phyloP scores from a whole-genome alignment of 2,797 vertebrate genomes.

The Chaetophractus vellerosus region DNA sequence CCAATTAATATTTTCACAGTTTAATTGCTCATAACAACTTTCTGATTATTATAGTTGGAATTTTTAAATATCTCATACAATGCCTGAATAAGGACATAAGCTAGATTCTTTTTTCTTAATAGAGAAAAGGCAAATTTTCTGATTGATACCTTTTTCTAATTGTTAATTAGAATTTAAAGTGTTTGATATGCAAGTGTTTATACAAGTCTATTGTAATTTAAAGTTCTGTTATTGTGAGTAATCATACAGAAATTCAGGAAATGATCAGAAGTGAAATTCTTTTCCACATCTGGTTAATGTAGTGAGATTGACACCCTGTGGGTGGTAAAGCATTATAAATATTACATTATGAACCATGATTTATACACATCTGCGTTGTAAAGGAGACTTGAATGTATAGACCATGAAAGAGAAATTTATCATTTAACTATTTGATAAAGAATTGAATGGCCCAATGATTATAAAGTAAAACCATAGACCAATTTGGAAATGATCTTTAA shows the following conservation, averaged over 20 bases:
- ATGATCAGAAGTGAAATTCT: conserved; percentile 73
- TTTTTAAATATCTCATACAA: conserved; percentile 60
- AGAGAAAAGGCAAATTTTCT: conserved; percentile 67
- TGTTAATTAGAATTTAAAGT: conserved; percentile 70
- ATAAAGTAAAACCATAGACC: conserved; percentile 49
- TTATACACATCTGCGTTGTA: conserved; percentile 14
- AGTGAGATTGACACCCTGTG: conserved; percentile 76
- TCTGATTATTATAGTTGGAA: conserved; percentile 54
- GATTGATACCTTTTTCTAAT: conserved; percentile 74
- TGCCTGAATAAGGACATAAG: conserved; percentile 58
- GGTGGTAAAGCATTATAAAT: conserved; percentile 70
- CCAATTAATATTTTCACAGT: conserved; percentile 73
- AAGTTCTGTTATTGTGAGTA: conserved; percentile 71
- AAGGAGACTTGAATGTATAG: neutral
- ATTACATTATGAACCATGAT: conserved; percentile 53
- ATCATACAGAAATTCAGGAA: conserved; percentile 72
- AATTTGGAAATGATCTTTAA: conserved; percentile 59
- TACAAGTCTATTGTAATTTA: conserved; percentile 48
- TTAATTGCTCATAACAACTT: conserved; percentile 64
- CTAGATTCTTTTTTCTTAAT: conserved; percentile 70
- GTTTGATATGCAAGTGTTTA: conserved; percentile 73
- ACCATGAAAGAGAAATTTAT: conserved; percentile 52
- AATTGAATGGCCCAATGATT: conserved; percentile 44
- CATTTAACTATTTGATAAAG: conserved; percentile 55
- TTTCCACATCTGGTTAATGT: conserved; percentile 74